Conservation (phyloP, 2,888 invertebrate species). For the Galerucella calmariensis region DNA sequence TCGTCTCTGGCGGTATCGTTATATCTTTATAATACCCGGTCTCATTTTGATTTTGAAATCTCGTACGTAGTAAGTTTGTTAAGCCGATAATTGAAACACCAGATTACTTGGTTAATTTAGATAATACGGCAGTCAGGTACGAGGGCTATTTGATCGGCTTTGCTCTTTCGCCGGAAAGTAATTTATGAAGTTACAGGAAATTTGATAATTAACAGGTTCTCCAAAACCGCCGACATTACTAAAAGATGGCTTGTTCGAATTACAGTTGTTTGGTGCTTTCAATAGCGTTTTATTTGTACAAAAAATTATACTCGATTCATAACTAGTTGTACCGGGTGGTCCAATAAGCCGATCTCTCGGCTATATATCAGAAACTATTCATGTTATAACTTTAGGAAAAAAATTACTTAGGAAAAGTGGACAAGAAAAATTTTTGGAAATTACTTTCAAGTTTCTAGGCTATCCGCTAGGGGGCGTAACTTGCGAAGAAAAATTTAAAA, state of each 20-base stretch:
- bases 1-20: neutral
- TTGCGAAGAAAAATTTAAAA: no score
- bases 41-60: constrained; percentile 14
- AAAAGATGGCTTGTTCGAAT: neutral
- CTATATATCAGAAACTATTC: no score
- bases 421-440: no score
- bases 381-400: no score
- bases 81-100: constrained; percentile 21
- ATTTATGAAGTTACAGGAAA: neutral
- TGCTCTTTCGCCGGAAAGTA: neutral
- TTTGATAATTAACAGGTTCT: neutral
- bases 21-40: constrained; percentile 14
- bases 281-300: no score
- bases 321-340: no score
- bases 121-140: constrained; percentile 21
- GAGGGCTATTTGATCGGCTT: neutral
- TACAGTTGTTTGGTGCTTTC: neutral
- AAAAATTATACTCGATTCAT: no score
- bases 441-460: no score
- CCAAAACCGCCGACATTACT: neutral
- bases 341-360: no score
- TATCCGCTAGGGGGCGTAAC: no score
- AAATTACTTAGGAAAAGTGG: no score
- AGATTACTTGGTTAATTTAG: constrained; percentile 18
- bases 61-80: constrained; percentile 12